Conservation (phyloP, 2,888 invertebrate genomes). For the Drosophila pullipes region DNA sequence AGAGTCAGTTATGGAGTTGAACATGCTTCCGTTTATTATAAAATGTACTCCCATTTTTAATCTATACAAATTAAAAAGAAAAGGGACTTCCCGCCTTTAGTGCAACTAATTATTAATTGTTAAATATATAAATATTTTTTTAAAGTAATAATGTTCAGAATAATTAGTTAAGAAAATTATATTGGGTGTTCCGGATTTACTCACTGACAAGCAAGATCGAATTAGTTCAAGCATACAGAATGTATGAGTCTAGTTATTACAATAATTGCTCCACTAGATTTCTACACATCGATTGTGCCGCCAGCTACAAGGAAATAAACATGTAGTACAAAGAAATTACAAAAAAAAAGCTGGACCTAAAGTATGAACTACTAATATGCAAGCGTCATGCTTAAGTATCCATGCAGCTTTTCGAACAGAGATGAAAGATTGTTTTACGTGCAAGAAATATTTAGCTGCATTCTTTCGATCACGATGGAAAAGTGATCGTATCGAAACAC, state of each 20-base stretch:
- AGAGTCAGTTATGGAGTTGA: rapidly evolving
- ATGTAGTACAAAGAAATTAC: background rate
- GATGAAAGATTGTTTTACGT: conserved; percentile 54
- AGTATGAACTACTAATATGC: too few relatives aligned
- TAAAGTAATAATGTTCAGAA: background rate
- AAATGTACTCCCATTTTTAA: background rate
- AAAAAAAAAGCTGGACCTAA: background rate
- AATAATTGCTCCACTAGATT: conserved; percentile 47
- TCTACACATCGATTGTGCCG: conserved; percentile 62
- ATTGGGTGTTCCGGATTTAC: background rate
- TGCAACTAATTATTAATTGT: background rate
- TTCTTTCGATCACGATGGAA: conserved; percentile 56
- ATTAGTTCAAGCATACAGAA: background rate
- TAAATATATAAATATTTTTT: background rate
- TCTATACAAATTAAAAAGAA: background rate
- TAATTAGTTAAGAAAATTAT: background rate
- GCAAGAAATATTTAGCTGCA: conserved; percentile 49
- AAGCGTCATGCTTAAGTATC: too few relatives aligned
- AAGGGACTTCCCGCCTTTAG: background rate
- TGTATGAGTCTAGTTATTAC: background rate
- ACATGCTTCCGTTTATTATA: background rate
- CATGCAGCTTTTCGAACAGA: conserved; percentile 21
- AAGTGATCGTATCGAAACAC: conserved; percentile 75
- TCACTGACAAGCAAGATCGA: background rate
- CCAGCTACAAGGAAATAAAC: background rate